Evolutionary conservation across 2,797 vertebrate species (phyloP).

Genomic region (Kryptolebias ocellatus): DNA sequence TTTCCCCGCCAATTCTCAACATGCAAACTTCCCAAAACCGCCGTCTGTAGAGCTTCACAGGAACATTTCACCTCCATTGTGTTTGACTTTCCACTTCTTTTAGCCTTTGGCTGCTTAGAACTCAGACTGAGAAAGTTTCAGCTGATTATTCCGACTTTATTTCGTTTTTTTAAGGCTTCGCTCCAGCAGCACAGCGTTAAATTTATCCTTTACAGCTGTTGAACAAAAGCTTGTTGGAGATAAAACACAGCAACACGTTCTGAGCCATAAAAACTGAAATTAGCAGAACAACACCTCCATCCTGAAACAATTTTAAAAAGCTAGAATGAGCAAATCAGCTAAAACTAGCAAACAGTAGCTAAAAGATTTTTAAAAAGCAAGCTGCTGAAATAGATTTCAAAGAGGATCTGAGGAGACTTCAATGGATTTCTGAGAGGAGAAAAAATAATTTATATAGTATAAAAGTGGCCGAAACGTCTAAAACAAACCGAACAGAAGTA

Average conservation of each 20-base stretch:
- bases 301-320: no score
- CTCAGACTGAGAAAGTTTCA: neutral
- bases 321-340: no score
- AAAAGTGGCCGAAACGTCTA: no score
- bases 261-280: neutral
- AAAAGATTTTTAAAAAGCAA: no score
- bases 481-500: no score
- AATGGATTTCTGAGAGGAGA: no score
- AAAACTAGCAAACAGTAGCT: no score
- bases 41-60: slow-evolving; percentile 14
- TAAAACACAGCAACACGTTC: neutral
- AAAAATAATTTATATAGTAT: no score
- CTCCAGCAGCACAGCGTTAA: neutral
- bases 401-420: no score
- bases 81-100: slow-evolving; percentile 3
- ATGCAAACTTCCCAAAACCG: slow-evolving; percentile 12
- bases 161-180: neutral
- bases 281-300: no score
- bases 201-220: neutral
- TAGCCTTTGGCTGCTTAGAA: slow-evolving; percentile 23
- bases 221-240: neutral
- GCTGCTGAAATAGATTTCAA: no score
- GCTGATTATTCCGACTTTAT: slow-evolving; percentile 11
- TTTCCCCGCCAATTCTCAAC: slow-evolving; percentile 14
- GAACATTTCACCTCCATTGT: slow-evolving; percentile 13